These are phyloP conservation scores for Nothoprocta pentlandii DNA, from an alignment of 2,113 vertebrate species.

Conservation along the genomic window DNA sequence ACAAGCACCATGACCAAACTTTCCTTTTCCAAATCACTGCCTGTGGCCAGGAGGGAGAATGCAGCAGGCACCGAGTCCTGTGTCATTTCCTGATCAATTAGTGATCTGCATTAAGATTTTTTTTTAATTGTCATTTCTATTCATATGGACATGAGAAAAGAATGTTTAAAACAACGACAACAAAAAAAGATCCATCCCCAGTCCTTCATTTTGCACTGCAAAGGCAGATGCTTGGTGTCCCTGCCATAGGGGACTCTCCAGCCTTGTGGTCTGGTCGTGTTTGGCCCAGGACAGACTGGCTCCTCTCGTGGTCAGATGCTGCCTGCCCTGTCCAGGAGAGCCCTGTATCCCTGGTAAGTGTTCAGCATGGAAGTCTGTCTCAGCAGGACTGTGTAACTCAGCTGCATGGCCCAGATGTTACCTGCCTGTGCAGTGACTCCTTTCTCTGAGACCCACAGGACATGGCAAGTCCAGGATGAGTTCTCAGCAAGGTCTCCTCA, in stretches of 20 bases:
- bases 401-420: not conserved
- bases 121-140: not conserved
- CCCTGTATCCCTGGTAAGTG: not conserved
- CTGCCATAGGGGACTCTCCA: not conserved
- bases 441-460: not conserved
- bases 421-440: not conserved
- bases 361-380: not conserved
- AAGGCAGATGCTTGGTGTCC: not conserved
- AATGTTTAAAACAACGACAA: not conserved
- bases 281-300: not conserved
- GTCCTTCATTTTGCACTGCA: not conserved
- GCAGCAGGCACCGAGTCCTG: not conserved
- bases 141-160: not conserved
- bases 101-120: not conserved
- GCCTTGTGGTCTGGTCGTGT: not conserved
- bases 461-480: not conserved
- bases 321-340: not conserved
- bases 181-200: not conserved
- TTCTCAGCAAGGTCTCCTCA: not conserved
- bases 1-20: not conserved
- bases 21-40: not conserved
- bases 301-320: not conserved
- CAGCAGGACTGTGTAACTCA: not conserved
- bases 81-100: not conserved
- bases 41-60: not conserved